phyloP scores from a whole-genome alignment of 53 echinoderm and acorn worm genomes.

The Glandiceps talaboti region DNA sequence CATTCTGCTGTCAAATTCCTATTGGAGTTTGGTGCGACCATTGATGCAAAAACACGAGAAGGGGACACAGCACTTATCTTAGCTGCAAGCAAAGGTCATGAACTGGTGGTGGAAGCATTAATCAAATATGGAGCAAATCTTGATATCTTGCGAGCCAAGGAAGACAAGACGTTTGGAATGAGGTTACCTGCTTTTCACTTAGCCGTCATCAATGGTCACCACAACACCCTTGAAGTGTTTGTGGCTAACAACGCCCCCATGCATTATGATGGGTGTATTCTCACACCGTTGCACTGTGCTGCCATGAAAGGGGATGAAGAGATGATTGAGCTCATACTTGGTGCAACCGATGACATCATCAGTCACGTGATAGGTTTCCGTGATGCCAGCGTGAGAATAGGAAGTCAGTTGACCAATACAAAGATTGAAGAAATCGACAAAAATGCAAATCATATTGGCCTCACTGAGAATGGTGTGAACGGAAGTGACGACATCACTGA shows the following conservation, averaged over 20 bases:
- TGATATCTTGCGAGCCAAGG: not conserved
- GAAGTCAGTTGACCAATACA: too few relatives aligned
- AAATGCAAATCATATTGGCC: not conserved
- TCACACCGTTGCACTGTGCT: not conserved
- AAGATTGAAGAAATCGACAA: too few relatives aligned
- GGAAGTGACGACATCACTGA: not conserved
- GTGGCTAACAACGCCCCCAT: not conserved
- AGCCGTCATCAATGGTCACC: not conserved
- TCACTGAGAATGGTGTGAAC: not conserved
- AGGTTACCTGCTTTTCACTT: not conserved
- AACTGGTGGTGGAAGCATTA: not conserved
- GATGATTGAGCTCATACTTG: not conserved
- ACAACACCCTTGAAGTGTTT: not conserved
- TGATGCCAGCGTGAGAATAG: too few relatives aligned
- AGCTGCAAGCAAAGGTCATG: not conserved
- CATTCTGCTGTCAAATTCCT: not conserved
- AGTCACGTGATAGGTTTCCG: too few relatives aligned
- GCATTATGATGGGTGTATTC: not conserved
- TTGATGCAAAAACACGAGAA: not conserved
- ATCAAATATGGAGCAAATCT: not conserved
- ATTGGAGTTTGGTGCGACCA: not conserved
- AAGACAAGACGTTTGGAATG: not conserved
- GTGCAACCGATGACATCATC: not conserved
- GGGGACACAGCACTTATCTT: not conserved
- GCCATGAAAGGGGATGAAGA: not conserved